phyloP scores from a whole-genome alignment of 2,888 invertebrate genomes.

The Melikaiella ostensackeni region DNA sequence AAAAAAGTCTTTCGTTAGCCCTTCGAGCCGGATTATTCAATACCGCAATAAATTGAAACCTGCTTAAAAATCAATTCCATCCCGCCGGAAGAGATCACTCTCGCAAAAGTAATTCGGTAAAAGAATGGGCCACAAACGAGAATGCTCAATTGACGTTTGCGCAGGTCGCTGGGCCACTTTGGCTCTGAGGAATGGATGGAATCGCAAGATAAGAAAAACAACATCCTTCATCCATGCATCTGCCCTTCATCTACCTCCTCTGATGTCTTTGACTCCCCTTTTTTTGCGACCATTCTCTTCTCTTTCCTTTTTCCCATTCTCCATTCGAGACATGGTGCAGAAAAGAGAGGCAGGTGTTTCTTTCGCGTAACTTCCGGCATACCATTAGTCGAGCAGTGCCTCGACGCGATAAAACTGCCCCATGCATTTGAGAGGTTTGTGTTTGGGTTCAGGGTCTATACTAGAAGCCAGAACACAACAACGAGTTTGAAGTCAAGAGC shows the following conservation, averaged over 20 bases:
- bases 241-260: constrained; percentile 23
- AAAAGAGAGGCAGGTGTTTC: constrained; percentile 28
- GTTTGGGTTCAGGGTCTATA: neutral
- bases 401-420: constrained; percentile 16
- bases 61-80: constrained; percentile 24
- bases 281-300: constrained; percentile 15
- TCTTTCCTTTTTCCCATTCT: neutral
- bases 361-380: constrained; percentile 33
- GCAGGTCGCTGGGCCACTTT: constrained; percentile 4
- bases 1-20: too few relatives aligned
- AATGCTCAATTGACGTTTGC: constrained; percentile 24
- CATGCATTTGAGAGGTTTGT: constrained; percentile 5
- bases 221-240: constrained; percentile 32
- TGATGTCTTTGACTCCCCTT: constrained; percentile 17
- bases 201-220: constrained; percentile 29
- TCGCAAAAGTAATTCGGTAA: constrained; percentile 13
- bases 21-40: too few relatives aligned
- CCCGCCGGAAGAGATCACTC: constrained; percentile 11
- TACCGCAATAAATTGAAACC: constrained; percentile 2
- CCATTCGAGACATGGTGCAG: constrained; percentile 9
- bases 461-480: constrained; percentile 5
- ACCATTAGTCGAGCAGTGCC: constrained; percentile 27
- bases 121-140: constrained; percentile 28
- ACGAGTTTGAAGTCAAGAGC: constrained; percentile 23
- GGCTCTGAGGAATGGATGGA: constrained; percentile 11